These are phyloP conservation scores for Linepithema humile DNA, from an alignment of 1,140 invertebrate genomes.

Conservation along the genomic window DNA sequence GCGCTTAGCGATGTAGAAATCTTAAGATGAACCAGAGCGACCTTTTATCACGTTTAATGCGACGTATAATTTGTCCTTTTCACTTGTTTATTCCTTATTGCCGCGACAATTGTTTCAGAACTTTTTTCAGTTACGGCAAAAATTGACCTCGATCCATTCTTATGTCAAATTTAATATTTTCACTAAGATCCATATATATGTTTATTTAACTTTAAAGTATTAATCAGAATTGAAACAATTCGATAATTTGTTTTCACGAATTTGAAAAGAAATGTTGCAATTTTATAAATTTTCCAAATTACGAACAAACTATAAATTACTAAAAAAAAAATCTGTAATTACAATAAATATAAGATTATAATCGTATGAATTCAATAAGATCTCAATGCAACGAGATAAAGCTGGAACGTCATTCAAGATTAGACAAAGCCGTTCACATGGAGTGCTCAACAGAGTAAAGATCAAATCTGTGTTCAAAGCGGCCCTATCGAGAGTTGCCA, in stretches of 20 bases:
- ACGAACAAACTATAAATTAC: neutral
- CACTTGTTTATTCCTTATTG: neutral
- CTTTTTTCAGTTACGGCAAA: neutral
- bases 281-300: neutral
- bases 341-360: neutral
- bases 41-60: neutral
- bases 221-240: neutral
- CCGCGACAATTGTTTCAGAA: neutral
- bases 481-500: slow-evolving; percentile 29
- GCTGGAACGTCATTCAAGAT: neutral
- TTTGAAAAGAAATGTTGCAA: neutral
- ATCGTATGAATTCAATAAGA: neutral
- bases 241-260: neutral
- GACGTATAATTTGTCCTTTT: neutral
- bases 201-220: neutral
- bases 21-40: neutral
- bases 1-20: slow-evolving; percentile 26
- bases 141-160: neutral
- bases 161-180: neutral
- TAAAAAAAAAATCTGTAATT: neutral
- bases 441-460: neutral
- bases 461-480: slow-evolving; percentile 33
- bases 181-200: too few species aligned
- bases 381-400: neutral
- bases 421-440: slow-evolving; percentile 16